Conservation (phyloP, 1,140 invertebrate species). For the Scaptomyza pallida region DNA sequence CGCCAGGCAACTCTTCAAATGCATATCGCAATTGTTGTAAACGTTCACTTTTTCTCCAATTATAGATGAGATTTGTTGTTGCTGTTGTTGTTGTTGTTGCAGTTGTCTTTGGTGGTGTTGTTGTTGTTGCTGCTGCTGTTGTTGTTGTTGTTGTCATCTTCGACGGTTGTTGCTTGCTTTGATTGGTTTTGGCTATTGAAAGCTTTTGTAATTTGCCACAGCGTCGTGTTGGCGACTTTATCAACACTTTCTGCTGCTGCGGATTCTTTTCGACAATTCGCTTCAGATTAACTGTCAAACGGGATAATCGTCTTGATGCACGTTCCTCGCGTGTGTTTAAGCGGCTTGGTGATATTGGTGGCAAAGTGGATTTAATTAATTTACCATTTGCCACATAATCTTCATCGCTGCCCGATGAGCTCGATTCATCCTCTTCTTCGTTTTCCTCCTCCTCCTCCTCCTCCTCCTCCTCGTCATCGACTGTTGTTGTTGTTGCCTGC, state of each 20-base stretch:
- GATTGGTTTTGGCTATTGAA: slow-evolving; percentile 3
- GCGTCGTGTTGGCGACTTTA: slow-evolving; percentile 19
- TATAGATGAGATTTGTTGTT: slow-evolving; percentile 57
- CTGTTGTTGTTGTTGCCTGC: background rate
- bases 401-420: slow-evolving; percentile 61
- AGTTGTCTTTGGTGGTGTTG: background rate
- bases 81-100: slow-evolving; percentile 9
- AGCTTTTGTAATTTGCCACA: slow-evolving; percentile 9
- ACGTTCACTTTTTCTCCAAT: slow-evolving; percentile 63
- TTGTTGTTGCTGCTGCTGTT: slow-evolving; percentile 3
- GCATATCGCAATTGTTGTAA: slow-evolving; percentile 89
- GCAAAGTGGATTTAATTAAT: slow-evolving; percentile 6
- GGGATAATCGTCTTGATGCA: slow-evolving; percentile 48
- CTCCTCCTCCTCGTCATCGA: slow-evolving; percentile 19
- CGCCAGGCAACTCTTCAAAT: slow-evolving; percentile 89
- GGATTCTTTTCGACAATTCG: slow-evolving; percentile 30
- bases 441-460: slow-evolving; percentile 26
- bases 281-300: slow-evolving; percentile 51
- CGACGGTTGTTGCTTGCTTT: slow-evolving; percentile 16
- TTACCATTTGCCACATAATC: slow-evolving; percentile 56
- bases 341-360: slow-evolving; percentile 14
- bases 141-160: slow-evolving; percentile 14
- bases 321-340: slow-evolving; percentile 56
- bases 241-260: background rate
- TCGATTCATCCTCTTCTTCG: slow-evolving; percentile 52